phyloP scores from a whole-genome alignment of 2,113 vertebrate species.

The Pelusios castaneus region DNA sequence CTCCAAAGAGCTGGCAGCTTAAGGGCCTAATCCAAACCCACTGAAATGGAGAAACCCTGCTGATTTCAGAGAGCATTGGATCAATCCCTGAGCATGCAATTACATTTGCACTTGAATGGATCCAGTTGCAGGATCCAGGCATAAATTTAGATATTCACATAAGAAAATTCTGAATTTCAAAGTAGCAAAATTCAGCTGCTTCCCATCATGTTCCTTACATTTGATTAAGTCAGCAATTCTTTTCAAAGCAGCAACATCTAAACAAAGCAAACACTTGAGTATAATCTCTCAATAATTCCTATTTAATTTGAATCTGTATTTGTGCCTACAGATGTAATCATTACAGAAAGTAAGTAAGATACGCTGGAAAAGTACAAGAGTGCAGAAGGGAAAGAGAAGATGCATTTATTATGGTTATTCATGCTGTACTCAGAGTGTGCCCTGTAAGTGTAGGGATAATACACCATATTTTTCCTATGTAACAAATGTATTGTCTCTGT shows the following conservation, averaged over 20 bases:
- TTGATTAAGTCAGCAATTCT: conserved; percentile 72
- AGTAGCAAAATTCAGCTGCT: conserved; percentile 69
- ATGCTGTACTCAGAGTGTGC: conserved; percentile 44
- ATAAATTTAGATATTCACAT: conserved; percentile 52
- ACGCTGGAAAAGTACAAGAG: conserved; percentile 37
- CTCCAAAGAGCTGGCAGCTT: conserved; percentile 11
- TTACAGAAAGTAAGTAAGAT: conserved; percentile 40
- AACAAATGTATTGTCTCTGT: conserved; percentile 41
- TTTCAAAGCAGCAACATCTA: conserved; percentile 54
- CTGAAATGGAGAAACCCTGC: conserved; percentile 35
- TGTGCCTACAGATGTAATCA: conserved; percentile 51
- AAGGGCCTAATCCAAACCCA: neutral
- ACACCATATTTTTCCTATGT: conserved; percentile 31
- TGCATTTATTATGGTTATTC: conserved; percentile 36
- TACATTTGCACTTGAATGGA: conserved; percentile 49
- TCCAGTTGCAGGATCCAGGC: conserved; percentile 19
- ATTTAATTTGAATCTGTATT: conserved; percentile 66
- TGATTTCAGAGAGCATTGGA: conserved; percentile 30
- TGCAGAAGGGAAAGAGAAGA: conserved; percentile 33
- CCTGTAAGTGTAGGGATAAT: neutral
- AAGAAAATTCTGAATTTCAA: conserved; percentile 53
- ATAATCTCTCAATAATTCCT: conserved; percentile 59
- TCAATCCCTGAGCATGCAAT: conserved; percentile 38
- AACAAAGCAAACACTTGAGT: conserved; percentile 61
- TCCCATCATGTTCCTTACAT: conserved; percentile 57